Conservation (phyloP, 2,888 invertebrate species). For the Cryptocephalus primarius region DNA sequence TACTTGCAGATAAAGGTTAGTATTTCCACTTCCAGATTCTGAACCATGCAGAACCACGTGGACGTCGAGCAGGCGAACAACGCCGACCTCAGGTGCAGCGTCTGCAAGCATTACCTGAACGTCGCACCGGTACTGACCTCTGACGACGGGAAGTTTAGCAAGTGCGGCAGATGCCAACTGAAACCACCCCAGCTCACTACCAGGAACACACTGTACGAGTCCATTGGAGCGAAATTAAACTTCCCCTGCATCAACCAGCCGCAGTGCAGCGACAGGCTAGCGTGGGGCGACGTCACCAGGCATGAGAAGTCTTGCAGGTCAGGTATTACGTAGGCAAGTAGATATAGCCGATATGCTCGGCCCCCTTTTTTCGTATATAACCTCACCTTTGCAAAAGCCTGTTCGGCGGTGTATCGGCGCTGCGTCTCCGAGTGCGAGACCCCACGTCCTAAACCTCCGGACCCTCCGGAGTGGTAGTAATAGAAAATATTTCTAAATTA, state of each 20-base stretch:
- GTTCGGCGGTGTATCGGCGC: no score
- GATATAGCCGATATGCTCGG: no score
- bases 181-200: constrained; percentile 8
- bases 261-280: constrained; percentile 7
- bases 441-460: no score
- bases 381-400: no score
- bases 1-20: no score
- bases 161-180: constrained; percentile 12
- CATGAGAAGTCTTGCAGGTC: constrained; percentile 11
- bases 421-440: no score
- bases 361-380: no score
- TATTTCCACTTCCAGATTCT: no score
- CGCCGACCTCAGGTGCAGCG: constrained; percentile 11
- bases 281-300: constrained; percentile 10
- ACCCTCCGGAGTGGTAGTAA: no score
- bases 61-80: constrained; percentile 9
- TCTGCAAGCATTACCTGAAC: constrained; percentile 15
- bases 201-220: constrained; percentile 13
- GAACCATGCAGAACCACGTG: constrained; percentile 1
- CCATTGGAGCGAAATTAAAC: constrained; percentile 12
- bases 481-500: no score
- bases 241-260: constrained; percentile 11
- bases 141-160: constrained; percentile 12
- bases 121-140: constrained; percentile 13
- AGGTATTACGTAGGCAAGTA: no score